Evolutionary conservation across 1,140 invertebrate genomes (phyloP).

Genomic region (Penaeus chinensis): DNA sequence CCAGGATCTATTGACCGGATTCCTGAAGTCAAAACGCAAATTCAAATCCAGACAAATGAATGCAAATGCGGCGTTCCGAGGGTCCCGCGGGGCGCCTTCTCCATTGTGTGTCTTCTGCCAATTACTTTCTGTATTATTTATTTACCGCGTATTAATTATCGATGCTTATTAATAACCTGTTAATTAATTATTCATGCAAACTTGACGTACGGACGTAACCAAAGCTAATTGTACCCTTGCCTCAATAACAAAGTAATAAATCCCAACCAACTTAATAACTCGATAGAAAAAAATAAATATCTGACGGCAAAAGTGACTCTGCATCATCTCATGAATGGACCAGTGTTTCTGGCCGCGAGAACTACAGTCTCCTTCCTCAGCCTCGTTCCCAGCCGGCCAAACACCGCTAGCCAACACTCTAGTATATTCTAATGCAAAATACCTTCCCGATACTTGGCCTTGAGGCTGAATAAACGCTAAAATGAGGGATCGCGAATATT

Average conservation of each 20-base stretch:
- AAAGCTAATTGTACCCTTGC: slow-evolving; percentile 44
- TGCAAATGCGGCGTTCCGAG: slow-evolving; percentile 49
- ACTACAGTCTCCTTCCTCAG: background rate
- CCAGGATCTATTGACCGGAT: slow-evolving; percentile 32
- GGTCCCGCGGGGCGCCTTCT: slow-evolving; percentile 20
- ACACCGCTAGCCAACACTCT: background rate
- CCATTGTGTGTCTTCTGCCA: slow-evolving; percentile 46
- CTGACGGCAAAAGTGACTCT: slow-evolving; percentile 43
- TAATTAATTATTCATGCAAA: slow-evolving; percentile 40
- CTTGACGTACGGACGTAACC: slow-evolving; percentile 28
- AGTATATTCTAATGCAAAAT: background rate
- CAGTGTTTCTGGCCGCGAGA: background rate
- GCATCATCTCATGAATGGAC: slow-evolving; percentile 40
- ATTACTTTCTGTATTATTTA: slow-evolving; percentile 50
- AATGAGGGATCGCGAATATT: slow-evolving; percentile 46
- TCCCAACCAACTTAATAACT: slow-evolving; percentile 47
- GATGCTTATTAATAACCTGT: slow-evolving; percentile 38
- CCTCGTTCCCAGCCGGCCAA: too few relatives aligned
- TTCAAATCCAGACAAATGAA: slow-evolving; percentile 60
- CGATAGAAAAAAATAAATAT: slow-evolving; percentile 25
- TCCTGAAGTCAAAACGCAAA: slow-evolving; percentile 57
- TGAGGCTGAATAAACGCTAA: background rate
- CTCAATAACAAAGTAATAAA: slow-evolving; percentile 39
- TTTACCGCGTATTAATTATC: slow-evolving; percentile 40
- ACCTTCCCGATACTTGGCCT: background rate